Evolutionary conservation across 2,888 invertebrate genomes (phyloP), one percentile per base, ranked within the genome.

Genomic region (Rhimphoctona megacephalus): DNA sequence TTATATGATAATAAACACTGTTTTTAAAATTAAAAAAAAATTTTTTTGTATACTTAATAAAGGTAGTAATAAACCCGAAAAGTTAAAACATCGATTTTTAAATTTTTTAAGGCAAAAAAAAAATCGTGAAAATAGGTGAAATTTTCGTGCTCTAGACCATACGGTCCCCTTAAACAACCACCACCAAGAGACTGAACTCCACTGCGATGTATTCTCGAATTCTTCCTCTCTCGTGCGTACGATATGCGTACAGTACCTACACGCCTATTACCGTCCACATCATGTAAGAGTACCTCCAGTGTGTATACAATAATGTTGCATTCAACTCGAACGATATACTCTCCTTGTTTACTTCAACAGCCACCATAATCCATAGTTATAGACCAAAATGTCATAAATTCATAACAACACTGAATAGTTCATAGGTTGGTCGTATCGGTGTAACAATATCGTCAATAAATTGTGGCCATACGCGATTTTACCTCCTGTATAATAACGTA

Each of bases 181-280:
- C 80, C 80, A 54, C 69, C 39, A 36, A 76, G 69, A 67, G 67
- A 79, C 69, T 78, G 52, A 52, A 52, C 67, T 78, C 33, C 67
- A 43, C n/a, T 22, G 52, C 79, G 46, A 66, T 73, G 78, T 79
- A 43, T 49, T 81, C 84, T 36, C 80, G 17, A 36, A 36, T 64
- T 72, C 64, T 39, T 19, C 57, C 73, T 73, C 54, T 33, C 61
- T 43, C n/a, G 25, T 57, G 77, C 69, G 52, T 54, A 8, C 70
- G 46, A 22, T 73, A 33, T 46, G 33, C 19, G 57, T 67, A 61
- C 8, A n/a, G 39, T 66, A 73, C 54, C 7, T 22, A 43, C 22
- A 43, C 43, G 9, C 49, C 30, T 74, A 74, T 74, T 74, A 74
- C 22, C 74, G 57, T 72, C 52, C 43, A 72, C 52, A 72, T 33